phyloP scores from a whole-genome alignment of 2,113 vertebrate species.

The Pollimyrus isidori region DNA sequence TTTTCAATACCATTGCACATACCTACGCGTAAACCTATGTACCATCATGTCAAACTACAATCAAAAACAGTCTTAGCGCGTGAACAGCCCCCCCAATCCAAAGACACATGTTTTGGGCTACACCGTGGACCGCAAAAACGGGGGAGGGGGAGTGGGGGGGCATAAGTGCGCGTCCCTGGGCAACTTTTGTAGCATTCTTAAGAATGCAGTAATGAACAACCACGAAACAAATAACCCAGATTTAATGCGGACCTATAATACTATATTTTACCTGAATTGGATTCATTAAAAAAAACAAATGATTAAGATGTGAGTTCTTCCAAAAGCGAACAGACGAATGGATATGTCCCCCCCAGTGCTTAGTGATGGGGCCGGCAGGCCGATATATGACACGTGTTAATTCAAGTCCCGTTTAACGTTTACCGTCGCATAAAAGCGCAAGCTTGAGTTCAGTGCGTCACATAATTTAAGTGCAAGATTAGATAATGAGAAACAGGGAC shows the following conservation, averaged over 20 bases:
- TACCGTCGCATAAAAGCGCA: neutral
- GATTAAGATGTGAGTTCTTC: neutral
- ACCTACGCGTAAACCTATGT: neutral
- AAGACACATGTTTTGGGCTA: neutral
- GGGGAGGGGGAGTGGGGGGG: too few species aligned
- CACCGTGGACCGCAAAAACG: neutral
- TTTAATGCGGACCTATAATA: neutral
- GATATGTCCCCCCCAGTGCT: neutral
- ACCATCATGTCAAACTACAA: neutral
- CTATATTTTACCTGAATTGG: neutral
- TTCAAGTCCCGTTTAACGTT: neutral
- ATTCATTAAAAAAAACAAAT: neutral
- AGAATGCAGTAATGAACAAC: neutral
- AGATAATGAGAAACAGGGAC: conserved; percentile 27
- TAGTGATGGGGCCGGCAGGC: neutral
- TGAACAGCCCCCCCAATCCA: neutral
- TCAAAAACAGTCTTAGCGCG: neutral
- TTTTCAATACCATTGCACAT: neutral
- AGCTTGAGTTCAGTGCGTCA: neutral
- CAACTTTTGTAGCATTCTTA: neutral
- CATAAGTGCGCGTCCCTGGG: neutral
- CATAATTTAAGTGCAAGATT: neutral
- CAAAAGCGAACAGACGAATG: neutral
- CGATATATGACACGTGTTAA: neutral
- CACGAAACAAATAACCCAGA: neutral